Percentiles rank a stretch among this genome's conserved stretches.
These are phyloP conservation scores for Andrena praecox DNA, from an alignment of 2,888 invertebrate genomes.

Conservation along the genomic window DNA sequence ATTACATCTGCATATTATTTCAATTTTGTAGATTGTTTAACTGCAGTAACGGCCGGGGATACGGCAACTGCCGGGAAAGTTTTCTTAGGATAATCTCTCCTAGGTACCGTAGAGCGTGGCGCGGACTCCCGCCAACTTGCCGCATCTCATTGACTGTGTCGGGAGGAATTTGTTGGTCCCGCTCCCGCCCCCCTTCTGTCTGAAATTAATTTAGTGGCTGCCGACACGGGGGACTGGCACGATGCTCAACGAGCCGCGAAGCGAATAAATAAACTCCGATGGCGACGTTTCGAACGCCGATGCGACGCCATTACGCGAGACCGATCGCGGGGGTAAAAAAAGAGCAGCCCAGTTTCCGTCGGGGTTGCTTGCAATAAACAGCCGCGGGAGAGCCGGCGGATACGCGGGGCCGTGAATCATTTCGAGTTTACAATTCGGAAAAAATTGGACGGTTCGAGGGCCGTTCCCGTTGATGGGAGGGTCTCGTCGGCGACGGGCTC, in stretches of 20 bases:
- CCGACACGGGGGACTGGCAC: conserved; percentile 10
- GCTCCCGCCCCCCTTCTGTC: conserved; percentile 34
- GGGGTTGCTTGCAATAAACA: conserved; percentile 57
- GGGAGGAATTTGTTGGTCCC: conserved; percentile 72
- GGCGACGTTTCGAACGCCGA: conserved; percentile 51
- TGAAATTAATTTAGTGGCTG: conserved; percentile 70
- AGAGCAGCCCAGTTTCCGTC: conserved; percentile 46
- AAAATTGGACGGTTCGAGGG: conserved; percentile 43
- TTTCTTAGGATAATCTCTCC: conserved; percentile 74
- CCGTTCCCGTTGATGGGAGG: conserved; percentile 48
- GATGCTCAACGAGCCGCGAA: conserved; percentile 69
- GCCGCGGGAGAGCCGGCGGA: conserved; percentile 46
- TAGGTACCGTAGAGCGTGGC: conserved; percentile 60
- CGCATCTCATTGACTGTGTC: conserved; percentile 68
- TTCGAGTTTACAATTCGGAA: conserved; percentile 56
- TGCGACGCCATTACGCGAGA: conserved; percentile 54
- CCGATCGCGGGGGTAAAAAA: conserved; percentile 32
- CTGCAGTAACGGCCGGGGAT: conserved; percentile 72
- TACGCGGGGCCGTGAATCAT: conserved; percentile 56
- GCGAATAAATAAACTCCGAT: conserved; percentile 65
- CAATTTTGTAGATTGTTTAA: conserved; percentile 80
- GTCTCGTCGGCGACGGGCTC: conserved; percentile 23
- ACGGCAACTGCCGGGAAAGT: conserved; percentile 66
- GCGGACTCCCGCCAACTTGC: conserved; percentile 50
- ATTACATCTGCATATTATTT: conserved; percentile 82